phyloP scores from a whole-genome alignment of 2,797 vertebrate species.

The Myotis pilosus region DNA sequence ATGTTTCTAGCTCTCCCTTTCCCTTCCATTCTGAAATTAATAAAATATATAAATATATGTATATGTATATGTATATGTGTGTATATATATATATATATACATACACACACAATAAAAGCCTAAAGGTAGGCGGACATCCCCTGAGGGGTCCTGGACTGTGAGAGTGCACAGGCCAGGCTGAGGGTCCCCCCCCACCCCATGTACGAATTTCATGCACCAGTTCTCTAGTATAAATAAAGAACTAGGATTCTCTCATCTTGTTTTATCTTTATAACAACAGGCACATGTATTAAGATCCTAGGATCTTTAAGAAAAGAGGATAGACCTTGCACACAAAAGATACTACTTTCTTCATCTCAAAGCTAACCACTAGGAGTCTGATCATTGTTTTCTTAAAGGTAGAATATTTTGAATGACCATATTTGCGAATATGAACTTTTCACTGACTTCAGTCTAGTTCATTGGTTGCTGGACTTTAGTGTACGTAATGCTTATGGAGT shows the following conservation, averaged over 20 bases:
- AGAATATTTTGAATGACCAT: neutral
- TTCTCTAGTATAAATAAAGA: neutral
- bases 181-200: too few species aligned
- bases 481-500: neutral
- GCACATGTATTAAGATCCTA: neutral
- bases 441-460: neutral
- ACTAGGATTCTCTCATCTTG: neutral
- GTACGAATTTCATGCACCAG: too few species aligned
- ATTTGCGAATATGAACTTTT: neutral
- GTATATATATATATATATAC: rapidly evolving
- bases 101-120: too few species aligned
- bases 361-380: neutral
- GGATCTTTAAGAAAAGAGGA: neutral
- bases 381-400: neutral
- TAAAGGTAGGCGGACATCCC: too few species aligned
- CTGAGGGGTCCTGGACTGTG: too few species aligned
- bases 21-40: too few species aligned
- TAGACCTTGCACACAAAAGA: neutral
- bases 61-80: too few species aligned
- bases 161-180: too few species aligned
- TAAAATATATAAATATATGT: too few species aligned
- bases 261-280: neutral
- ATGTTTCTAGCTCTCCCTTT: too few species aligned
- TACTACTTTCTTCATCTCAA: neutral
- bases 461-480: neutral